Base-by-base conservation (phyloP, 2,888 invertebrate species). In the Crematogaster levior region DNA sequence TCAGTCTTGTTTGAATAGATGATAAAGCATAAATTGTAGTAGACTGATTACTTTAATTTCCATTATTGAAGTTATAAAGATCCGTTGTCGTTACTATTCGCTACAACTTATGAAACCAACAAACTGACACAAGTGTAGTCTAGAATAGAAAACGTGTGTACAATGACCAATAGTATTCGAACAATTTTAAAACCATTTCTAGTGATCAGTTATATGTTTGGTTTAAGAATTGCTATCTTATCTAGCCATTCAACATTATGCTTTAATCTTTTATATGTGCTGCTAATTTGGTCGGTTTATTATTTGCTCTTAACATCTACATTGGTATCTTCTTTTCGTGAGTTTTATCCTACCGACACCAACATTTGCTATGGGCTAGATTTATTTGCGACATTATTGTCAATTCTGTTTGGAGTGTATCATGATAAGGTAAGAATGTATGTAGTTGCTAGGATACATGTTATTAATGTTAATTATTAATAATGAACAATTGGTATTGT, bases 221-320 rank as follows among this genome's bases (percentile, higher is more conserved):
- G 73, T 12, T 60, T 43, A 60, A 73, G 46, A 15, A 60, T 73
- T 73, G 27, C 30, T 1, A 60, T 18, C 24, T 70, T 60, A 30
- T 21, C 46, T 60, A 15, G n/a, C 18, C 0, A 10, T 0, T 0
- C 21, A 30, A 58, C 6, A 43, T 0, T 37, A 21, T 60, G 73
- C 30, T 34, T 58, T 46, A 43, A 10, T 43, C 0, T 6, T 0
- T 21, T 60, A 10, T 73, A 73, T n/a, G 34, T 73, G n/a, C 3
- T 73, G 1, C 1, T 73, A 21, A 1, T 73, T 60, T 73, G 58
- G 60, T 34, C 3, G 1, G 5, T 18, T 30, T 73, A 46, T 5
- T 60, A n/a, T 46, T 60, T 46, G 4, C 10, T 43, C 1, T 30
- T 10, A 0, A 60, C 4, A 4, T 21, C 9, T 15, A 10, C 2